Conservation (phyloP, 2,888 invertebrate genomes). For the Epirrita christyi region DNA sequence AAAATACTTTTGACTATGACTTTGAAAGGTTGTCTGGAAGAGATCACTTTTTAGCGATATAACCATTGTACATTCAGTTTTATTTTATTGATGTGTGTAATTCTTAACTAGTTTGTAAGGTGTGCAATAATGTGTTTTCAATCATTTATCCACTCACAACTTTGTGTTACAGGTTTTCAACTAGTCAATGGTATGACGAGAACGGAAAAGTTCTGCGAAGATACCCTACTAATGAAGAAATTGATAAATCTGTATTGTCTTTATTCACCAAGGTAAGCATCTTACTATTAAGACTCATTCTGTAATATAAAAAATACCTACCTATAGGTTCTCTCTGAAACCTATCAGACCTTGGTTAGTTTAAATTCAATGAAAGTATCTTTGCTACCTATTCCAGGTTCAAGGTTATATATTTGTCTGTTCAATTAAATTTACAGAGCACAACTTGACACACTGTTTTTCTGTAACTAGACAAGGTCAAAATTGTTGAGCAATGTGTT, state of each 20-base stretch:
- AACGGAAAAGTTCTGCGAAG: conserved; percentile 88
- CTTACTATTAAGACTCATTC: conserved; percentile 19
- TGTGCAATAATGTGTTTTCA: too few species aligned
- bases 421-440: conserved; percentile 8
- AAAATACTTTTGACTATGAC: too few species aligned
- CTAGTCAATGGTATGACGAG: conserved; percentile 93
- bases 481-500: conserved; percentile 1
- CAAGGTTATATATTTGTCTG: conserved; percentile 24
- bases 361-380: conserved; percentile 19
- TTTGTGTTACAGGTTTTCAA: conserved; percentile 86
- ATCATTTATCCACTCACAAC: too few species aligned
- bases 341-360: conserved; percentile 18
- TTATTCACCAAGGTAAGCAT: conserved; percentile 69
- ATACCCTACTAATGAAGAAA: conserved; percentile 77
- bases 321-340: background rate
- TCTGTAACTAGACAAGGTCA: conserved; percentile 6
- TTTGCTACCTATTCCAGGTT: conserved; percentile 9
- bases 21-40: too few species aligned
- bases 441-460: background rate
- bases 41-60: too few species aligned
- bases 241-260: conserved; percentile 75
- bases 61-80: too few species aligned
- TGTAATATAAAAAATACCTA: background rate
- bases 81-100: too few species aligned
- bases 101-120: too few species aligned